These are phyloP conservation scores for Drosophila lacertosa DNA, from an alignment of 1,140 invertebrate genomes.

Conservation along the genomic window DNA sequence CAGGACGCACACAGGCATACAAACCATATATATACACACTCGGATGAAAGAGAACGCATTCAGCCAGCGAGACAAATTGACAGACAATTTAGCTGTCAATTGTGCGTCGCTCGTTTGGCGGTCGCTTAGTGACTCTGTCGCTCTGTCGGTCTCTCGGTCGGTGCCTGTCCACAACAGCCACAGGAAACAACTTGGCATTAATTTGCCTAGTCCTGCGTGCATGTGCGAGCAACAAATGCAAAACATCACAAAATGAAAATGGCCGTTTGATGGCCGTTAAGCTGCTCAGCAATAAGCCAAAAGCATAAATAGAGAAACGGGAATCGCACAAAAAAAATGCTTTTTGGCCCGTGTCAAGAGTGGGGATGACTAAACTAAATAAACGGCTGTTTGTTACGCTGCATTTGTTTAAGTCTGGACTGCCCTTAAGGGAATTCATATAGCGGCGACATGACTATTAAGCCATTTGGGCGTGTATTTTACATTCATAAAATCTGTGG, in stretches of 20 bases:
- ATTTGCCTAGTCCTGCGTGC: conserved; percentile 27
- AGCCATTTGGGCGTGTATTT: conserved; percentile 56
- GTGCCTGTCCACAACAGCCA: conserved; percentile 1
- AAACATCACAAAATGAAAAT: conserved; percentile 37
- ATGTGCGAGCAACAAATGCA: conserved; percentile 33
- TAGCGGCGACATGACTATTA: conserved; percentile 67
- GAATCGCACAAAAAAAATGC: neutral
- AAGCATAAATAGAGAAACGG: conserved; percentile 5
- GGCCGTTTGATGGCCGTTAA: conserved; percentile 59
- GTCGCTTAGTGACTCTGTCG: conserved; percentile 7
- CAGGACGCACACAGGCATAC: conserved; percentile 16
- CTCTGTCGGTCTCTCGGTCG: neutral
- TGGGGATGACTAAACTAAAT: conserved; percentile 21
- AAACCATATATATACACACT: conserved; percentile 6
- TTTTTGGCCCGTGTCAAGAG: neutral
- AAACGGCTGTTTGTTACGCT: conserved; percentile 43
- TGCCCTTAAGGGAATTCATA: neutral
- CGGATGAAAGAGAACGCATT: conserved; percentile 52
- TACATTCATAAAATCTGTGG: conserved; percentile 3
- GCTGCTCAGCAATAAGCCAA: conserved; percentile 27
- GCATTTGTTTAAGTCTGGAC: conserved; percentile 12
- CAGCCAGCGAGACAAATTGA: conserved; percentile 79
- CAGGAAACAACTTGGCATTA: conserved; percentile 53
- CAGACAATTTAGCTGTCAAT: conserved; percentile 82
- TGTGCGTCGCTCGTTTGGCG: conserved; percentile 61